Conservation (phyloP, 2,113 vertebrate species). For the Hiodon alosoides region DNA sequence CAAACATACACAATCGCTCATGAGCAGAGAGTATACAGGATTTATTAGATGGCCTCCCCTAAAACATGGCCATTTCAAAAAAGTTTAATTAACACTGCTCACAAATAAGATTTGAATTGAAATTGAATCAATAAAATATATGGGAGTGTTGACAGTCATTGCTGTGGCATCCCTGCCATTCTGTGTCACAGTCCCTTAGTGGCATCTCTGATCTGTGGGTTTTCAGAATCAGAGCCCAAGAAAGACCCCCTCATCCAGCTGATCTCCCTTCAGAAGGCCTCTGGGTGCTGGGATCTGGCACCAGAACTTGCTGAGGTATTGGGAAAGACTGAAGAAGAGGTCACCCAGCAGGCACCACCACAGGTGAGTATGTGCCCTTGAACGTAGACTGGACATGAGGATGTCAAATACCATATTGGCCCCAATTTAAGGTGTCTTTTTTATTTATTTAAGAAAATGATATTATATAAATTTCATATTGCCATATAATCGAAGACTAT, state of each 20-base stretch:
- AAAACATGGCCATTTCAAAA: no score
- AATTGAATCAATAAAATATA: no score
- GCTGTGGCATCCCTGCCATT: not conserved
- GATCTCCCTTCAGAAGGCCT: conserved; percentile 66
- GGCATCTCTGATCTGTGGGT: not conserved
- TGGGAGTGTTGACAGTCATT: no score
- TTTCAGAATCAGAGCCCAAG: not conserved
- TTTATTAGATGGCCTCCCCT: no score
- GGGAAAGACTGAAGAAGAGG: conserved; percentile 44
- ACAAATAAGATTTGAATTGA: no score
- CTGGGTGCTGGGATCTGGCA: conserved; percentile 64
- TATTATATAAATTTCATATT: no score
- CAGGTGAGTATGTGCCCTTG: conserved; percentile 38
- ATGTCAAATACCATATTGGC: not conserved
- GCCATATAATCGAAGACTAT: no score
- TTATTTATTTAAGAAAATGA: no score
- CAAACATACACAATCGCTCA: no score
- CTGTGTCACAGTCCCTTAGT: not conserved
- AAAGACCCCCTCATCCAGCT: conserved; percentile 50
- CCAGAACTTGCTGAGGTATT: conserved; percentile 49
- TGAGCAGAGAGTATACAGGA: no score
- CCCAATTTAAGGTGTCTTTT: not conserved
- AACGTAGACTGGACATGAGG: not conserved
- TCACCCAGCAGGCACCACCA: conserved; percentile 39
- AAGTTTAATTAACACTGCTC: no score